phyloP scores from a whole-genome alignment of 2,888 invertebrate species.

The Molanna angustata region DNA sequence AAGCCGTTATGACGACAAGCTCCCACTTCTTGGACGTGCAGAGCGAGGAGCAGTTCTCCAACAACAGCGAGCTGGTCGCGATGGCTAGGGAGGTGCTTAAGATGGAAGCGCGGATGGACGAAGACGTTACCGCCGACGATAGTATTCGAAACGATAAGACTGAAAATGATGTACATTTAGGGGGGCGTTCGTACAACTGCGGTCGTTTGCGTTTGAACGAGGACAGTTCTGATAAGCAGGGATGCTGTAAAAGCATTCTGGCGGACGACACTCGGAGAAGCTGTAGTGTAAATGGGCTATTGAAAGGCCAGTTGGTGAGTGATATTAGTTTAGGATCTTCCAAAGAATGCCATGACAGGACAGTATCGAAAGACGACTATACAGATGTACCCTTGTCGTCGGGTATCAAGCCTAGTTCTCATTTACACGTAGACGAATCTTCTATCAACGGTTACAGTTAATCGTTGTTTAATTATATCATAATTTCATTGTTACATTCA shows the following conservation, averaged over 20 bases:
- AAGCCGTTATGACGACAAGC: conserved; percentile 31
- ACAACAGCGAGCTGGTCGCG: conserved; percentile 5
- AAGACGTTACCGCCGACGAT: not conserved
- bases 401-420: not conserved
- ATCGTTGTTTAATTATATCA: no score
- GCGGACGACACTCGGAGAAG: no score
- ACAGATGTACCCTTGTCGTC: not conserved
- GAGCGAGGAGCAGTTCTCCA: not conserved
- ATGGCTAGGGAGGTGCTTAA: conserved; percentile 1
- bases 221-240: no score
- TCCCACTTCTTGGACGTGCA: conserved; percentile 27
- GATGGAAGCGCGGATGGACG: conserved; percentile 5
- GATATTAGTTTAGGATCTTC: conserved; percentile 13
- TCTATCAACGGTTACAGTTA: conserved; percentile 17
- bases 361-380: not conserved
- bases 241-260: no score
- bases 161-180: not conserved
- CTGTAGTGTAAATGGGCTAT: no score
- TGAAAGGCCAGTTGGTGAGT: conserved; percentile 2
- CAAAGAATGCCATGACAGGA: conserved; percentile 9
- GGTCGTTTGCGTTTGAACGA: not conserved
- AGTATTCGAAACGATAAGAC: conserved; percentile 4
- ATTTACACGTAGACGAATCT: not conserved
- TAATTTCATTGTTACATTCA: no score
- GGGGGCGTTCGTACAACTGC: not conserved